phyloP scores from a whole-genome alignment of 2,797 vertebrate species.

The Danio aesculapii region DNA sequence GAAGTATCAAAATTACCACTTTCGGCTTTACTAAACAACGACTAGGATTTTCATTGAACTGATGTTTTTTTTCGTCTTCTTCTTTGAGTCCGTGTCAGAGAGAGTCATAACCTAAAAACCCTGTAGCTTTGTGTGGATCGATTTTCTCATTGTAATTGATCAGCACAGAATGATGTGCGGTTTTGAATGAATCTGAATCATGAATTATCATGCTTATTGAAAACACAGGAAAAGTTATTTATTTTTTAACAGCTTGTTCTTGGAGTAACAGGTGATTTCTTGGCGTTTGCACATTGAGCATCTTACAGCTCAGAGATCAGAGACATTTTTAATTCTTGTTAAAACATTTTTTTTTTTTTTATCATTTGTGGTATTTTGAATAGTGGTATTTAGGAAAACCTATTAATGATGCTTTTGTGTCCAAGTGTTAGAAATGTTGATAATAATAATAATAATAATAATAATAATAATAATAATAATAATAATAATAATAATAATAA shows the following conservation, averaged over 20 bases:
- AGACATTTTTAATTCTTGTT: too few species aligned
- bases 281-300: background rate
- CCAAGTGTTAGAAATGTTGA: background rate
- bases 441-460: too few species aligned
- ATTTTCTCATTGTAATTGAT: background rate
- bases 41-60: too few species aligned
- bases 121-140: background rate
- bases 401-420: background rate
- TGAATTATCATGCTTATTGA: background rate
- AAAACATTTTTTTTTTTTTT: background rate
- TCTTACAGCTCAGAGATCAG: background rate
- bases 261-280: slow-evolving; percentile 31
- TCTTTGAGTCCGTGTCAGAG: background rate
- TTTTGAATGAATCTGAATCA: background rate
- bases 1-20: background rate
- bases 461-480: too few species aligned
- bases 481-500: too few species aligned
- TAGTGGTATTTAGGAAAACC: background rate
- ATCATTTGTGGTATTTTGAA: background rate
- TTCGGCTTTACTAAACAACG: background rate
- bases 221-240: background rate
- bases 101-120: background rate
- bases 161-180: background rate
- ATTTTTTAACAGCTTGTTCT: background rate
- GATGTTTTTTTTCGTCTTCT: too few species aligned